Conservation (phyloP, 2,888 invertebrate species). For the Hartigia nigra region DNA sequence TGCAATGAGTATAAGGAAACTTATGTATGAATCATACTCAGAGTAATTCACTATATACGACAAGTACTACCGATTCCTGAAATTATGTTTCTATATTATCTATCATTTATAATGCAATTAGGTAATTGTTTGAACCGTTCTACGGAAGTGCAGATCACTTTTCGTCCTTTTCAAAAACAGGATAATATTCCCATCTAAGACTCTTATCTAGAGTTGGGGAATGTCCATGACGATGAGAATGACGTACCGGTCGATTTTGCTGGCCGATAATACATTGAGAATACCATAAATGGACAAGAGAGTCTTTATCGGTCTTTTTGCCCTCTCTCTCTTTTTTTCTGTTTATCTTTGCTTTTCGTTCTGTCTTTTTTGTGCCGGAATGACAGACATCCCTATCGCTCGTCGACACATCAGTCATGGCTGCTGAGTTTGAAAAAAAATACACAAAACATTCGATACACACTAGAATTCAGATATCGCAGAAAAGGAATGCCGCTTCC, state of each 20-base stretch:
- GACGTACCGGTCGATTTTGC: not conserved
- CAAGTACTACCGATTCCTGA: not conserved
- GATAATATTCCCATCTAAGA: not conserved
- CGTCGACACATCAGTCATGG: not conserved
- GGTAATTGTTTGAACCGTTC: not conserved
- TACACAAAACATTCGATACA: not conserved
- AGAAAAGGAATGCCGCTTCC: not conserved
- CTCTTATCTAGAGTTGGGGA: not conserved
- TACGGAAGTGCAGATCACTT: not conserved
- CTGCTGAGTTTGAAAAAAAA: not conserved
- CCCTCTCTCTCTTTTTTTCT: not conserved
- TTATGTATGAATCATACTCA: not conserved
- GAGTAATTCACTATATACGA: not conserved
- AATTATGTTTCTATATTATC: not conserved
- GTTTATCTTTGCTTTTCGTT: not conserved
- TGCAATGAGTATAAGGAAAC: not conserved
- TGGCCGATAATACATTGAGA: not conserved
- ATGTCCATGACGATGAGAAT: not conserved
- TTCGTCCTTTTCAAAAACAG: not conserved
- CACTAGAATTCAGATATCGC: not conserved
- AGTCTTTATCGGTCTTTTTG: not conserved
- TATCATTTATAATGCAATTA: not conserved
- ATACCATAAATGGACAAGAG: conserved; percentile 8
- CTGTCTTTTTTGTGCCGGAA: not conserved
- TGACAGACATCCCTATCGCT: not conserved